These are phyloP conservation scores for Fukomys damarensis DNA, from an alignment of 2,113 vertebrate genomes.

Conservation along the genomic window DNA sequence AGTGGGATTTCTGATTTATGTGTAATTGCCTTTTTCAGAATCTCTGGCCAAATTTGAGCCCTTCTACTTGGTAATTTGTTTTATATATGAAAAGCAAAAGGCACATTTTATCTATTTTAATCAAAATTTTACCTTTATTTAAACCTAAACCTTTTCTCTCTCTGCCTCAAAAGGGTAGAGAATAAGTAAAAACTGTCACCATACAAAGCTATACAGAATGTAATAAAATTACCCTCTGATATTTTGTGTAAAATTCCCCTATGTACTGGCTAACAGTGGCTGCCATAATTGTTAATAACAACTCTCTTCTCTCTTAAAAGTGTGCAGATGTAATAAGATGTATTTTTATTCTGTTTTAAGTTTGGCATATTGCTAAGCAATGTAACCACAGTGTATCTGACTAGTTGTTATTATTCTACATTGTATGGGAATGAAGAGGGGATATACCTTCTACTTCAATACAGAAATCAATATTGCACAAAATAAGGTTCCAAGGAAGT, in stretches of 20 bases:
- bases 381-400: neutral
- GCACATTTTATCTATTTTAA: constrained; percentile 65
- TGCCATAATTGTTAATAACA: neutral
- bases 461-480: neutral
- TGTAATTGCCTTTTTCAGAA: constrained; percentile 79
- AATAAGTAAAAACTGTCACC: constrained; percentile 15
- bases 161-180: constrained; percentile 7
- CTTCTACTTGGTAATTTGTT: constrained; percentile 66
- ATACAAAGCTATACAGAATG: neutral
- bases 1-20: constrained; percentile 75
- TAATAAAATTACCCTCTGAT: neutral
- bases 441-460: neutral
- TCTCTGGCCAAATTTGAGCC: constrained; percentile 74
- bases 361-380: neutral
- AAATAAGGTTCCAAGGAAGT: neutral
- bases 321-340: neutral
- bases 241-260: neutral
- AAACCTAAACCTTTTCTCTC: constrained; percentile 49
- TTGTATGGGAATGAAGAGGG: neutral
- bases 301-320: neutral
- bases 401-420: neutral
- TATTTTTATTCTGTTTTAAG: neutral
- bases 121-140: constrained; percentile 58
- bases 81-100: constrained; percentile 66
- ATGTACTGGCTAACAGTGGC: neutral